Evolutionary conservation across 2,113 vertebrate genomes (phyloP), one percentile per base, ranked within the genome.

Genomic region (Caracal caracal): DNA sequence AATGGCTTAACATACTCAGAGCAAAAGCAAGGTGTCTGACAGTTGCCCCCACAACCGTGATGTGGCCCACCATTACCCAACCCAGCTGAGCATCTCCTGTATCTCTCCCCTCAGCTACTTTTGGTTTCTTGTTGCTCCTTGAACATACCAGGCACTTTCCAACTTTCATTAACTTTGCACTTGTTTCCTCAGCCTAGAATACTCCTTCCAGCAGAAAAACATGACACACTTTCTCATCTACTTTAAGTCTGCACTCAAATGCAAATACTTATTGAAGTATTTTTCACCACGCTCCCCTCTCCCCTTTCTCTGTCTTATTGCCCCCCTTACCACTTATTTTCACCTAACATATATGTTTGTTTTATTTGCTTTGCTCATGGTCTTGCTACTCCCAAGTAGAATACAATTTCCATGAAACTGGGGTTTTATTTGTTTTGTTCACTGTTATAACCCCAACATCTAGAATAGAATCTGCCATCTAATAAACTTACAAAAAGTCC

Each of bases 361-460:
- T 37, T 94, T 65, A 43, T 40, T 83, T 75, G 20, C 20, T 33
- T 78, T 61, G 13, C 40, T 94, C 66, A 88, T 75, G 88, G 66
- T 89, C 86, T 53, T 76, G 71, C 78, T 61, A 79, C 12, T 26
- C 19, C 8, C n/a, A 61, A 49, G 51, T 75, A 83, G 86, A 82
- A 94, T 91, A 91, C 79, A 70, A 91, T 11, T 53, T 91, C 40
- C 63, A 63, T 9, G 56, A n/a, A 81, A 35, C 22, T 95, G n/a
- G 43, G 66, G 80, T 61, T 81, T 33, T 61, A 6, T 71, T 73
- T 87, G 20, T 91, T 79, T 81, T 33, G 6, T 20, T 81, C 53
- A 63, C 43, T 81, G 22, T 26, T 53, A 12, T 40, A 65, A 51
- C 17, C 56, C 35, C 22, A 80, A 30, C 16, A 95, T 63, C 63